Base-by-base conservation (phyloP, 2,797 vertebrate genomes). In the Gymnoscopelus braueri region DNA sequence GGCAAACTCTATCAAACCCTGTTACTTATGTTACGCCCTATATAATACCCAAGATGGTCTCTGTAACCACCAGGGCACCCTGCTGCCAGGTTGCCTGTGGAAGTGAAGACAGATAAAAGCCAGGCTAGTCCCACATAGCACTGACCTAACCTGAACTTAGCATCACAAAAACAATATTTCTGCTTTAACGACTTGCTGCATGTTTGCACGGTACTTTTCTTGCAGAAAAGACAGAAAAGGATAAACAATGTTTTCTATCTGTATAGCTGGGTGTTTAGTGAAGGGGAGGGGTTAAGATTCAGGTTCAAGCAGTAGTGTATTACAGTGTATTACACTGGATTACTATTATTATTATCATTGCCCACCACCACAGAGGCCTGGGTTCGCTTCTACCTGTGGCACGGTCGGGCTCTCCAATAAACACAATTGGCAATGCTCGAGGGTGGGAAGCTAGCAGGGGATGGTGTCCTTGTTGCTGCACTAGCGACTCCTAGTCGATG, bases 241-340 rank as follows among this genome's bases (percentile, higher is more conserved):
- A 65, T 71, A 69, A 81, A 67, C 74, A 60, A 32, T 77, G 60
- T 69, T 35, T 57, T 71, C 79, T 76, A 67, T 69, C 72, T 67
- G 74, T 72, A 49, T 82, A 83, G 81, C 82, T 86, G 85, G 68
- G 62, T 75, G 74, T 72, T 80, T 83, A 87, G 87, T 71, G 78
- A 85, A 75, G 66, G 77, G 10, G 24, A 7, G 71, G 66, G 78
- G 79, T 82, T 75, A 67, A 77, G 71, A 70, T 65, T 68, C 72
- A 66, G 84, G 86, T 89, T 19, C 78, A 87, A 90, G 82, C 61
- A 76, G 75, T 44, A 50, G 57, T 76, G 83, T 80, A 68, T 80
- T 84, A 81, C 79, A 87, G 68, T 35, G 32, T 35, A 35, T 35
- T 35, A 35, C 32, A 35, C 32, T 35, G 32, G 5, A 35, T 35